A percentile compares a stretch with the other conserved stretches of the same genome.
Evolutionary conservation across 2,888 invertebrate genomes (phyloP).

Genomic region (Antheraea assamensis): DNA sequence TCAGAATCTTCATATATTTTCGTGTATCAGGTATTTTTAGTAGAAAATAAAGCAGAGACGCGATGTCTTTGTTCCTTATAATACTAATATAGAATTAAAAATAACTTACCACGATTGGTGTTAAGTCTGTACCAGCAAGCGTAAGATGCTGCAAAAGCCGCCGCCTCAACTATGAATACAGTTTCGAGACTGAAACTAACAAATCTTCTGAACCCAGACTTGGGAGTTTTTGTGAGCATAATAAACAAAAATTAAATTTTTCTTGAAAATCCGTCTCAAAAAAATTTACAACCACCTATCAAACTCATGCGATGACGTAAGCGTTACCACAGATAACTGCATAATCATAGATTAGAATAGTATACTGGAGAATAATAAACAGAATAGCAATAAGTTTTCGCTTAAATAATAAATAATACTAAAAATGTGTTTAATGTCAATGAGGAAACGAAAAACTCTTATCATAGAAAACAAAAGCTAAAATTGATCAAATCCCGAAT

Average conservation of each 20-base stretch:
- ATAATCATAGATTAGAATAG: neutral
- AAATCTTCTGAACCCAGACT: constrained; percentile 77
- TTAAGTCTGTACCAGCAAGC: constrained; percentile 86
- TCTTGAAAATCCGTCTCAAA: constrained; percentile 15
- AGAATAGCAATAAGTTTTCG: no score
- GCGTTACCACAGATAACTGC: constrained; percentile 17
- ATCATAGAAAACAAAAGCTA: no score
- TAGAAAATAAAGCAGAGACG: neutral
- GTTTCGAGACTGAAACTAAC: constrained; percentile 79
- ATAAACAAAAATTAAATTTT: constrained; percentile 43
- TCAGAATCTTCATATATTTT: neutral
- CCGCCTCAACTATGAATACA: constrained; percentile 82
- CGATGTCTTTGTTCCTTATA: neutral
- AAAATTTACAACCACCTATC: neutral
- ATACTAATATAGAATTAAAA: constrained; percentile 25
- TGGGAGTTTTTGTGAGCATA: constrained; percentile 87
- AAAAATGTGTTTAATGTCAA: no score
- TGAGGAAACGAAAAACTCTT: no score
- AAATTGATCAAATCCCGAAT: no score
- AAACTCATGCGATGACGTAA: constrained; percentile 49
- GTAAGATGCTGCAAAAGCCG: constrained; percentile 83
- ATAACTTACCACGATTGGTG: constrained; percentile 84
- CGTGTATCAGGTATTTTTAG: neutral
- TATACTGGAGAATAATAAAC: no score
- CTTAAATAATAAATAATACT: no score